Conservation (phyloP, 2,888 invertebrate genomes). For the Brachylomia viminalis region DNA sequence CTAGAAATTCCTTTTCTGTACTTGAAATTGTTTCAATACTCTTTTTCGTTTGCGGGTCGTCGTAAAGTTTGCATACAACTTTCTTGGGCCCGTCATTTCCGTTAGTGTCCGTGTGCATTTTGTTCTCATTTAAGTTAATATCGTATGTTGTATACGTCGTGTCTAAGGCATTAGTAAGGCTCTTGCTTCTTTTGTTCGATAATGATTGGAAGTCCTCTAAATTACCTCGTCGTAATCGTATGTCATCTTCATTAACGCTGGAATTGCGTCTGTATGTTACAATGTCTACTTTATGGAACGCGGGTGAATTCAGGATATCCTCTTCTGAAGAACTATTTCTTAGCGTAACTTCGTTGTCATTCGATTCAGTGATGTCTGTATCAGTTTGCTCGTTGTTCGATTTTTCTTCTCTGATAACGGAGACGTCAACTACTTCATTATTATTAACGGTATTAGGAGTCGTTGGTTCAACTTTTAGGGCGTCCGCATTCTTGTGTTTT, state of each 20-base stretch:
- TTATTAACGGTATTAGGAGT: constrained; percentile 47
- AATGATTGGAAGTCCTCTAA: constrained; percentile 85
- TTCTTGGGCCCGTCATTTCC: constrained; percentile 84
- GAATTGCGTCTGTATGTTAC: constrained; percentile 85
- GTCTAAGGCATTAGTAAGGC: constrained; percentile 82
- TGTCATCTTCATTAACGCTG: constrained; percentile 87
- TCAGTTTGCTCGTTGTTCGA: constrained; percentile 43
- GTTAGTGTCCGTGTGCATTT: constrained; percentile 76
- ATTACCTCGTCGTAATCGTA: constrained; percentile 84
- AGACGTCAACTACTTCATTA: constrained; percentile 44
- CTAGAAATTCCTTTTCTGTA: constrained; percentile 87
- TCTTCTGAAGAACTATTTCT: constrained; percentile 77
- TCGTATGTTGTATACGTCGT: constrained; percentile 81
- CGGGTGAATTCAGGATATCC: constrained; percentile 77
- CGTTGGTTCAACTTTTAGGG: constrained; percentile 35
- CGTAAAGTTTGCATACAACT: constrained; percentile 85
- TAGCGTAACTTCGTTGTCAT: constrained; percentile 61
- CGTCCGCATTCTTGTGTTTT: constrained; percentile 55
- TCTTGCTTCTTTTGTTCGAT: constrained; percentile 86
- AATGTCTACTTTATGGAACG: constrained; percentile 86
- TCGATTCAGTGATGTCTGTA: constrained; percentile 48
- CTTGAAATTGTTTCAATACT: constrained; percentile 86
- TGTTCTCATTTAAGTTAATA: constrained; percentile 83
- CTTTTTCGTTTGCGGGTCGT: constrained; percentile 79
- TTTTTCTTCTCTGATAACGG: constrained; percentile 40